Base-by-base conservation (phyloP, 2,113 vertebrate species). In the Terrapene triunguis region DNA sequence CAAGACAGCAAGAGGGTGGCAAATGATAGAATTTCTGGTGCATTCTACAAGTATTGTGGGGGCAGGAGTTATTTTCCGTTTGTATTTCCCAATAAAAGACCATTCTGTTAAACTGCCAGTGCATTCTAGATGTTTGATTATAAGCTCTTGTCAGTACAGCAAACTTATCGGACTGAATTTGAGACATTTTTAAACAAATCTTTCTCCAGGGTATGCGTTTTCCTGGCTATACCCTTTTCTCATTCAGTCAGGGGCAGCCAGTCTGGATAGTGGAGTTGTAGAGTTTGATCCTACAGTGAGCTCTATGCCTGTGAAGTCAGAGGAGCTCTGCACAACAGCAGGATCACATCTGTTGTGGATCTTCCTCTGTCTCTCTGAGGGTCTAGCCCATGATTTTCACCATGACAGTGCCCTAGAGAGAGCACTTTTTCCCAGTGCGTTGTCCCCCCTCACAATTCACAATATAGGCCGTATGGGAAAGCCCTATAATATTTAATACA, bases 21-120 rank as follows among this genome's bases (percentile, higher is more conserved):
- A 54, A 54, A 54, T 54, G 53, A 9, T 54, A 54, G 69, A 38
- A 22, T 16, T 25, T 50, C 29, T 1, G 1, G 89, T 79, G 51
- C 1, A 2, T n/a, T 83, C 74, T 81, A 50, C 57, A 53, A 80
- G 54, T 79, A 87, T 8, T 84, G 92, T n/a, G 95, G 92, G 50
- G 42, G 35, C 17, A 51, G 78, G 27, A 84, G 44, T 80, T 42
- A 79, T 85, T 59, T 85, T 87, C 7, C 3, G 12, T 90, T 92
- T 90, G 81, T 92, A 83, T 91, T 90, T 59, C 90, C 94, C 44
- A n/a, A 69, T 10, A 69, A 65, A 84, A 90, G 94, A 93, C 86
- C 87, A 78, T 89, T 84, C 69, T 94, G 54, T 79, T 54, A 21
- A 54, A 54, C 53, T 22, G 53, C 53, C 53, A 54, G 53, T 54